phyloP scores from a whole-genome alignment of 2,113 vertebrate species.

The rat (Rattus norvegicus) region GRCr8 NC_086026.1:124834501-124835000 shows the following conservation, averaged over 20 bases:
- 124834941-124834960: background rate
- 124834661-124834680: background rate
- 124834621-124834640: background rate
- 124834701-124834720: background rate
- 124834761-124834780: background rate
- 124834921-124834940: background rate
- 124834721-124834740: too few relatives aligned
- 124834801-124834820: background rate
- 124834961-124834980: background rate
- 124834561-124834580: background rate
- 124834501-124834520: background rate
- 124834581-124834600: background rate
- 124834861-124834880: background rate
- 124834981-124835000: background rate
- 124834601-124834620: background rate
- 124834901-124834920: background rate
- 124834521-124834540: background rate
- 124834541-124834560: background rate
- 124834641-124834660: background rate
- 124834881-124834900: background rate
- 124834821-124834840: accelerated
- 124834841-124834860: too few relatives aligned
- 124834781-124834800: background rate
- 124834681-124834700: background rate
- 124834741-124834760: background rate